Evolutionary conservation across 2,888 invertebrate genomes (phyloP).

Genomic region (Cerceris ruficornis): DNA sequence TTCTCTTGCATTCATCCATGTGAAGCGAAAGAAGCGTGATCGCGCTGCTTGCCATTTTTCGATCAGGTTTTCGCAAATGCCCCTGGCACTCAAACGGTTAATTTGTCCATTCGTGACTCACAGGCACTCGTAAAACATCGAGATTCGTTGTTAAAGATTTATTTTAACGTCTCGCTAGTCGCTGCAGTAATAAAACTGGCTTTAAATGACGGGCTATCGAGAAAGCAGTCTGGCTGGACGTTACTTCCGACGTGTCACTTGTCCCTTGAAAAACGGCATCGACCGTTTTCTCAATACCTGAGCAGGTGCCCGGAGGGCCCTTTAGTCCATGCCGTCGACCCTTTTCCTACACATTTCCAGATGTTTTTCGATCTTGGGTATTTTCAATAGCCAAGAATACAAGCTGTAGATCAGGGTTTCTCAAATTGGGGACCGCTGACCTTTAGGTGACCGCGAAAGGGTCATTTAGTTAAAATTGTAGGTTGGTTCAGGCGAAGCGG

Average conservation of each 20-base stretch:
- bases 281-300: slow-evolving; percentile 11
- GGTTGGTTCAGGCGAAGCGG: too few relatives aligned
- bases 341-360: slow-evolving; percentile 19
- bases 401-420: not conserved
- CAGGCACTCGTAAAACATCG: too few relatives aligned
- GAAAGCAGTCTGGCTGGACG: not conserved
- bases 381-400: not conserved
- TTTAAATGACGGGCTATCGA: slow-evolving; percentile 4
- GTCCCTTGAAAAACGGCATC: not conserved
- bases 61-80: too few relatives aligned
- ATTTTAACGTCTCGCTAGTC: not conserved
- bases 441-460: too few relatives aligned
- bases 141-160: slow-evolving; percentile 1
- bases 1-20: too few relatives aligned
- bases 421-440: not conserved
- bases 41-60: too few relatives aligned
- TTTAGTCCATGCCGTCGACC: slow-evolving; percentile 1
- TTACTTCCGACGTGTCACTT: not conserved
- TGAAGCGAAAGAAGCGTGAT: too few relatives aligned
- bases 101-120: too few relatives aligned
- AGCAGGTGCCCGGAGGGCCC: slow-evolving; percentile 36
- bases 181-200: slow-evolving; percentile 2
- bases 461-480: too few relatives aligned
- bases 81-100: too few relatives aligned
- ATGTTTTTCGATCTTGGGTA: slow-evolving; percentile 47